Evolutionary conservation across 1,140 invertebrate genomes (phyloP).

Genomic region (Hetaerina americana): DNA sequence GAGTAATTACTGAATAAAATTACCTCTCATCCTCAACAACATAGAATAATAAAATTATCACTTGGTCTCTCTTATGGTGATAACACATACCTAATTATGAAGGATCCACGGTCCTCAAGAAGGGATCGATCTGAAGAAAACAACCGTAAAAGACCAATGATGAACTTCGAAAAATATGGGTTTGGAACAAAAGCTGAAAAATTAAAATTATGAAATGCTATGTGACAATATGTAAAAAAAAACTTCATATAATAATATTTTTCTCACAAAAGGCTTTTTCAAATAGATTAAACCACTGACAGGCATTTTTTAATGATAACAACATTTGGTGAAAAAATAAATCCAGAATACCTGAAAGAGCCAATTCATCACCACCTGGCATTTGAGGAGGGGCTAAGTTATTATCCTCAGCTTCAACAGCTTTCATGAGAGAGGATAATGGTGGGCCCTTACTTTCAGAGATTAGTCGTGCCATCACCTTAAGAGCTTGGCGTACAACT

Average conservation of each 20-base stretch:
- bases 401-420: neutral
- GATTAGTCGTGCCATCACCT: constrained; percentile 58
- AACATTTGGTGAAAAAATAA: neutral
- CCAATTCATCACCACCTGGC: neutral
- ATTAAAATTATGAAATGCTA: neutral
- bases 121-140: constrained; percentile 75
- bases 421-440: neutral
- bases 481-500: constrained; percentile 78
- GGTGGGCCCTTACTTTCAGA: neutral
- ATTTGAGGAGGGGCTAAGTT: neutral
- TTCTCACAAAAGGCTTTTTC: neutral
- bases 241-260: too few relatives aligned
- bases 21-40: too few relatives aligned
- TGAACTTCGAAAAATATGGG: constrained; percentile 78
- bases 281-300: neutral
- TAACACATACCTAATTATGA: constrained; percentile 73
- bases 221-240: neutral
- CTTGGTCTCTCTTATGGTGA: too few relatives aligned
- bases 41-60: too few relatives aligned
- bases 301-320: neutral
- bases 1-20: too few relatives aligned
- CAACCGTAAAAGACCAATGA: constrained; percentile 67
- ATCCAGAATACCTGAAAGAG: neutral
- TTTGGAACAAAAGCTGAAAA: constrained; percentile 18
- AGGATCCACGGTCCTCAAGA: constrained; percentile 83